Conservation (phyloP, 2,888 invertebrate species). For the Drosophila multiciliata region DNA sequence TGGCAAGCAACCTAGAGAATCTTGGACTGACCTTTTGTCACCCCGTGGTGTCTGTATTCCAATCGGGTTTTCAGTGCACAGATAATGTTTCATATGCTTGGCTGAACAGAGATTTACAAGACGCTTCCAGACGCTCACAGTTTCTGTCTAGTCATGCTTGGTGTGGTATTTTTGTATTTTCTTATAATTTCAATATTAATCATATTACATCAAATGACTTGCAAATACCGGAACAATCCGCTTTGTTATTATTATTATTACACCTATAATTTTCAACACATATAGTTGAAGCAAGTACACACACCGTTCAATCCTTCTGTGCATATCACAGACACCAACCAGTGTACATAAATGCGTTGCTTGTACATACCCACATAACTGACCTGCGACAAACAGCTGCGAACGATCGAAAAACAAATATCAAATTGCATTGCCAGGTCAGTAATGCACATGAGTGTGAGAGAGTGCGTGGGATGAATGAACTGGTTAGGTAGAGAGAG, state of each 20-base stretch:
- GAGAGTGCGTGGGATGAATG: background rate
- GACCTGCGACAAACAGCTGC: constrained; percentile 47
- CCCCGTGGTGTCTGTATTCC: background rate
- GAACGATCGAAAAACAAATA: constrained; percentile 27
- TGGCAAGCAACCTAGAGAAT: background rate
- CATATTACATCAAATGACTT: constrained; percentile 32
- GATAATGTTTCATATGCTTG: background rate
- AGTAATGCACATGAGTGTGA: background rate
- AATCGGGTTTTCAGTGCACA: background rate
- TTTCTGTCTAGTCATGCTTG: constrained; percentile 24
- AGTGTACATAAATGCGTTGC: background rate
- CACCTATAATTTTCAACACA: background rate
- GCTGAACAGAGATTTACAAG: background rate
- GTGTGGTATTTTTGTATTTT: constrained; percentile 4
- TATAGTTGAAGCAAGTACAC: background rate
- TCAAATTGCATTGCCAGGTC: constrained; percentile 12
- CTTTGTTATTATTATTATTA: background rate
- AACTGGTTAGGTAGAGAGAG: constrained; percentile 2
- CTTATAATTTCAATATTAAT: constrained; percentile 13
- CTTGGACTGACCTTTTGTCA: constrained; percentile 8
- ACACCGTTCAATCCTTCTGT: background rate
- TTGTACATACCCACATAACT: constrained; percentile 16
- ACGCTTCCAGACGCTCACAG: background rate
- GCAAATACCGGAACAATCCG: constrained; percentile 20
- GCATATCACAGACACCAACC: constrained; percentile 2